Conservation (phyloP, 1,140 invertebrate species). For the Conopomorpha cramerella region DNA sequence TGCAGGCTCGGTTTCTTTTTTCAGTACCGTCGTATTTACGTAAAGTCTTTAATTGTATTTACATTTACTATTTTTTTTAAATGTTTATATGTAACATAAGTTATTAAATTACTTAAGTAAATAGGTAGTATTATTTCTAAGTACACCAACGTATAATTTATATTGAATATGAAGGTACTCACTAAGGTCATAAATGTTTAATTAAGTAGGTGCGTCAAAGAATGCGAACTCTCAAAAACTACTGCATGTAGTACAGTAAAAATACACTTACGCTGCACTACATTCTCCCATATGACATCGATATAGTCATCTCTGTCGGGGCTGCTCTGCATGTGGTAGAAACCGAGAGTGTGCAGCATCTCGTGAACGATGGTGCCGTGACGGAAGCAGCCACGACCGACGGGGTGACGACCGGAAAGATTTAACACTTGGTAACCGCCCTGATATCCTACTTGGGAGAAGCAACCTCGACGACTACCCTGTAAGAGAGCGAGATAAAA, state of each 20-base stretch:
- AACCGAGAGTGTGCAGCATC: constrained; percentile 70
- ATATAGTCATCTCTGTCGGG: constrained; percentile 73
- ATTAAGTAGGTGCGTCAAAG: no score
- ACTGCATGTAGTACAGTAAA: not conserved
- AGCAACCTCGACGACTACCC: constrained; percentile 57
- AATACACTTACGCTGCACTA: constrained; percentile 48
- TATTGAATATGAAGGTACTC: no score
- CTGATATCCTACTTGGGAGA: constrained; percentile 56
- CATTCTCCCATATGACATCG: constrained; percentile 70
- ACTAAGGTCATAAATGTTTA: no score
- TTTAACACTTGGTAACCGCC: constrained; percentile 58
- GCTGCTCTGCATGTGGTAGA: constrained; percentile 75
- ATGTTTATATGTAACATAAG: no score
- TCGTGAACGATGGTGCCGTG: constrained; percentile 69
- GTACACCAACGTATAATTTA: no score
- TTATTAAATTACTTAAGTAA: no score
- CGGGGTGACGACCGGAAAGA: constrained; percentile 43
- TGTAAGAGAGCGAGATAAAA: no score
- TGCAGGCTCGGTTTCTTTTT: no score
- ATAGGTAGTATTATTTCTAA: no score
- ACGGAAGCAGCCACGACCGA: constrained; percentile 55
- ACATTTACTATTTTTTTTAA: no score
- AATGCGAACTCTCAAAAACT: not conserved
- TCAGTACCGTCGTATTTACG: no score
- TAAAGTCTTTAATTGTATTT: no score